Conservation (phyloP, 2,113 vertebrate species). For the Eptatretus burgeri region DNA sequence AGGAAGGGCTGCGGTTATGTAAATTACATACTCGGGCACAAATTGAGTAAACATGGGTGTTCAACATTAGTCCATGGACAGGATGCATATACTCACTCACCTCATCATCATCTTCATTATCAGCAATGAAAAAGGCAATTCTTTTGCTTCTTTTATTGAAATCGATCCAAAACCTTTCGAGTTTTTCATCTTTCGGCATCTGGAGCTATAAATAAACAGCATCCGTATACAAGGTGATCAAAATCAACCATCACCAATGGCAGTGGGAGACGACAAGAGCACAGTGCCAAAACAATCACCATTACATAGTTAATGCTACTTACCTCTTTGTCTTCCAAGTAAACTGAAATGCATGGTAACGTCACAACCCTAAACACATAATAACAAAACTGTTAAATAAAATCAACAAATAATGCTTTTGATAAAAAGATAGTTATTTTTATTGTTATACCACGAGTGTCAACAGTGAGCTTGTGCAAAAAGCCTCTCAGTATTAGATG, state of each 20-base stretch:
- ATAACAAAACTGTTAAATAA: too few species aligned
- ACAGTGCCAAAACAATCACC: background rate
- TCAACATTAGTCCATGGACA: too few species aligned
- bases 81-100: background rate
- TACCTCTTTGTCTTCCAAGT: slow-evolving; percentile 3
- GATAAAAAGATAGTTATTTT: too few species aligned
- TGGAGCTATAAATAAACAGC: background rate
- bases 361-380: background rate
- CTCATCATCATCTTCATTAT: background rate
- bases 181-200: background rate
- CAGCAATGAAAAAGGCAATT: slow-evolving; percentile 3
- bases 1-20: background rate
- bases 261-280: too few species aligned
- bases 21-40: too few species aligned
- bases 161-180: background rate
- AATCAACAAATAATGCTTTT: too few species aligned
- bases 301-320: background rate
- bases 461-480: too few species aligned
- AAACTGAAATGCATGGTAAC: slow-evolving; percentile 5
- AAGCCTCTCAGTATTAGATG: too few species aligned
- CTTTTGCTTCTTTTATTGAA: background rate
- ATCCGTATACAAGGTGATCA: too few species aligned
- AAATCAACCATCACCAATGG: too few species aligned
- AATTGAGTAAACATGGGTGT: too few species aligned
- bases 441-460: too few species aligned